Evolutionary conservation across 2,113 vertebrate genomes (phyloP).

Genomic region (Tricholaema leucomelas): DNA sequence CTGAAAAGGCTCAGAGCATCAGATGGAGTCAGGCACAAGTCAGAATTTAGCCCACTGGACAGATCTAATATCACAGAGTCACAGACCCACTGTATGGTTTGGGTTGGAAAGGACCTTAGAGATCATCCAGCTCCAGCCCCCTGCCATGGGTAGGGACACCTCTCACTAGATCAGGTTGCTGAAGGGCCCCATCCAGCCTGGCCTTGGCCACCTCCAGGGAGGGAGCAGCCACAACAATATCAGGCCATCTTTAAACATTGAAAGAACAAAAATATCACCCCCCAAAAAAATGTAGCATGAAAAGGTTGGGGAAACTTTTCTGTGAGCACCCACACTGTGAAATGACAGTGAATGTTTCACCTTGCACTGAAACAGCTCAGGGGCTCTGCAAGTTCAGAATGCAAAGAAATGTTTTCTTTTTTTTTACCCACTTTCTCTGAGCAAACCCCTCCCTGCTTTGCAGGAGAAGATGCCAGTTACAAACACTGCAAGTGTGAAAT

Average conservation of each 20-base stretch:
- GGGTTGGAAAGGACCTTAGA: no score
- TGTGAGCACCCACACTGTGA: neutral
- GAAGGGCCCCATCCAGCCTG: no score
- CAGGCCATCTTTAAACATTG: neutral
- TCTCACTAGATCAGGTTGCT: no score
- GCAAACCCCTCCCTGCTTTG: neutral
- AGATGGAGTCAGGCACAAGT: neutral
- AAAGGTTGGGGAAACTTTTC: neutral
- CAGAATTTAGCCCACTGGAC: neutral
- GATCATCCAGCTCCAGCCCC: no score
- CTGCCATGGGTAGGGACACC: no score
- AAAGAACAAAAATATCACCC: neutral
- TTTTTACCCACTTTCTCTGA: neutral
- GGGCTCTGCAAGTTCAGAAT: neutral
- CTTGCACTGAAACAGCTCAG: neutral
- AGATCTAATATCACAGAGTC: neutral
- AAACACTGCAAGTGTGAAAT: neutral
- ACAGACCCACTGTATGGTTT: no score
- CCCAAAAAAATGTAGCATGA: neutral
- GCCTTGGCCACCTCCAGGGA: no score
- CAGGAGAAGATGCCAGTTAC: neutral
- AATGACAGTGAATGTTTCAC: neutral
- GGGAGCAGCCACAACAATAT: no score
- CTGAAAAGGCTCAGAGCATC: neutral
- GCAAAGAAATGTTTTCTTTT: neutral